Base-by-base conservation (phyloP, 2,797 vertebrate genomes). In the Hypotaenidia philippensis region DNA sequence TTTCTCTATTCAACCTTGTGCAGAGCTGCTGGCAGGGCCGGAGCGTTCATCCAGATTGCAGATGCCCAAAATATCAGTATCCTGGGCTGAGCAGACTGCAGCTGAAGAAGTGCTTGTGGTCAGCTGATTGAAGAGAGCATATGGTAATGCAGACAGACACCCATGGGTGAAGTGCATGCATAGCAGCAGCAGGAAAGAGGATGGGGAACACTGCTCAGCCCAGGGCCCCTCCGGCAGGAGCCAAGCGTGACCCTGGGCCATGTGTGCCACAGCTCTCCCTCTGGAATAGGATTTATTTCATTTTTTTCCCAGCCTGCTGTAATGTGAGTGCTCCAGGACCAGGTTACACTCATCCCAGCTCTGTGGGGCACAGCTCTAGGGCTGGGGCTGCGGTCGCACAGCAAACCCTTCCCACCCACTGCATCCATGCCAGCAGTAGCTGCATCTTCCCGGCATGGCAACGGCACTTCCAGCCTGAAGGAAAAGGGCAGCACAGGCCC, bases 21-120 rank as follows among this genome's bases (percentile, higher is more conserved):
- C 71, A 93, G 84, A 56, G 64, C 75, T 86, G 64, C 69, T 91
- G 91, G 76, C 61, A 75, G 72, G 76, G 45, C 61, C 20, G 45
- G 44, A 27, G 50, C 69, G 53, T 83, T 90, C 10, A 0, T 68
- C 87, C 80, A 44, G 57, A 75, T 68, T 81, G 87, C 77, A 88
- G 79, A 68, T 83, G 49, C 87, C 83, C 87, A 78, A 94, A 93
- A 90, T 94, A 94, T 74, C 93, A 75, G 29, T 45, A 13, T 74
- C 52, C 66, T 69, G 63, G 68, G 23, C 71, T 50, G 87, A 55
- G 59, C 76, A 91, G 75, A 38, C n/a, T 77, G 90, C 72, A 65
- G 52, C 81, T 79, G 75, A 79, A 90, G 59, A 25, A 44, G 72
- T 11, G 52, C 76, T 59, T 3, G 0, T 9, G 53, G 74, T 13